Base-by-base conservation (phyloP, 2,797 vertebrate genomes). In the Sphenodon punctatus region DNA sequence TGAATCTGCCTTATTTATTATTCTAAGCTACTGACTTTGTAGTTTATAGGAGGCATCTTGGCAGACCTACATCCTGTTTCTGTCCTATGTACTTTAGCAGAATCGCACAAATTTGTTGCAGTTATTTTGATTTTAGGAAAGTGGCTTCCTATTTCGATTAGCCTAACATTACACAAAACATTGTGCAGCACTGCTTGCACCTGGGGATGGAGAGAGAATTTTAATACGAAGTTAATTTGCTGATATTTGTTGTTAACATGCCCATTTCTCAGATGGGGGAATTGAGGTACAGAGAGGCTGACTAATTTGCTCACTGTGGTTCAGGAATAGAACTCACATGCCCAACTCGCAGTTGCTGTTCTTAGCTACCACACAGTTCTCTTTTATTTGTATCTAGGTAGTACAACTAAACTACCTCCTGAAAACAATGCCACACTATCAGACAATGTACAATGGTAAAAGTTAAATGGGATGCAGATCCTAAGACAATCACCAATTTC, bases 391-490 rank as follows among this genome's bases (percentile, higher is more conserved):
- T 51, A 53, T 53, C n/a, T 17, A 49, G n/a, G 49, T 53, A 53
- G 32, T n/a, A 14, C 8, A 34, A 42, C 34, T 5, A 61, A 43
- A 6, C 69, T 27, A 16, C 2, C 32, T 0, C 0, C 65, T 38
- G 3, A 14, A 61, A 61, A 20, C 6, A 48, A 38, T 22, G 39
- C 0, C 60, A 55, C 30, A 56, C 42, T 58, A 22, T 14, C 30
- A 36, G 36, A 13, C 7, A 63, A 51, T 1, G 32, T 23, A 19
- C 12, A 7, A 23, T 23, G 5, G 58, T 58, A 34, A 34, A 12
- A 34, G 36, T 58, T 58, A 36, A 58, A 36, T 58, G 32, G 32
- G 32, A 34, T 12, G 14, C 7, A 20, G 20, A 36, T 23, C 7
- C 32, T 58, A 58, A 58, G 11, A 53, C 19, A 12, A 10, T 64